phyloP scores from a whole-genome alignment of 1,140 invertebrate species.

The Nasonia giraulti region DNA sequence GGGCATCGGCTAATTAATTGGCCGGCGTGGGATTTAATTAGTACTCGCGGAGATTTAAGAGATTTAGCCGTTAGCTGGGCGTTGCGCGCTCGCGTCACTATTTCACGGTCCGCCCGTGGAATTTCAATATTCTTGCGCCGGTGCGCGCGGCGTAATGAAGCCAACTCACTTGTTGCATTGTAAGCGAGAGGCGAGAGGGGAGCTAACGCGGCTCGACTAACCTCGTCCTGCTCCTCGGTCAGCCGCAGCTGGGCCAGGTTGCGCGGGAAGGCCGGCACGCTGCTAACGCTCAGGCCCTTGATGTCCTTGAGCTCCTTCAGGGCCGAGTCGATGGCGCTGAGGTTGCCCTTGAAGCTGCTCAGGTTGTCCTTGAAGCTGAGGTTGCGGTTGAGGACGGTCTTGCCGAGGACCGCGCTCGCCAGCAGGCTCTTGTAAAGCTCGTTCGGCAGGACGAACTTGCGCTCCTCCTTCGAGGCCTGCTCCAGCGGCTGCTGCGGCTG shows the following conservation, averaged over 20 bases:
- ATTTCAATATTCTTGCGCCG: neutral
- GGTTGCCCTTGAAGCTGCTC: constrained; percentile 69
- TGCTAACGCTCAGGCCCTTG: constrained; percentile 70
- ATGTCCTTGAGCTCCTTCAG: constrained; percentile 71
- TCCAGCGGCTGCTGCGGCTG: constrained; percentile 34
- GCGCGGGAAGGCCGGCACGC: constrained; percentile 71
- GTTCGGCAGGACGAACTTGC: constrained; percentile 80
- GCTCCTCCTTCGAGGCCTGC: constrained; percentile 53
- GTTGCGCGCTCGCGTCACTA: constrained; percentile 66
- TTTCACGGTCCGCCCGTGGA: constrained; percentile 51
- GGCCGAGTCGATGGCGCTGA: constrained; percentile 66
- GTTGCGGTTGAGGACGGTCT: constrained; percentile 71
- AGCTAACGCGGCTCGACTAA: constrained; percentile 54
- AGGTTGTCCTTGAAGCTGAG: constrained; percentile 69
- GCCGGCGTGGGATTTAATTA: constrained; percentile 62
- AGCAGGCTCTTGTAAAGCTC: constrained; percentile 86
- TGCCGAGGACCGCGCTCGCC: constrained; percentile 79
- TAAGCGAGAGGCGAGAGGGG: neutral
- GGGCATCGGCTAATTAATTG: constrained; percentile 61
- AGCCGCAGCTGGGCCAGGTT: constrained; percentile 68
- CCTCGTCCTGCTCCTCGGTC: constrained; percentile 69
- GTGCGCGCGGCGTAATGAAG: neutral
- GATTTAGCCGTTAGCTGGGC: neutral
- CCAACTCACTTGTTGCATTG: constrained; percentile 43
- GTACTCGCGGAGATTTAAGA: constrained; percentile 14